Percentiles rank a stretch among this genome's conserved stretches.
phyloP scores from a whole-genome alignment of 2,888 invertebrate species.

The Boloria euphrosyne region DNA sequence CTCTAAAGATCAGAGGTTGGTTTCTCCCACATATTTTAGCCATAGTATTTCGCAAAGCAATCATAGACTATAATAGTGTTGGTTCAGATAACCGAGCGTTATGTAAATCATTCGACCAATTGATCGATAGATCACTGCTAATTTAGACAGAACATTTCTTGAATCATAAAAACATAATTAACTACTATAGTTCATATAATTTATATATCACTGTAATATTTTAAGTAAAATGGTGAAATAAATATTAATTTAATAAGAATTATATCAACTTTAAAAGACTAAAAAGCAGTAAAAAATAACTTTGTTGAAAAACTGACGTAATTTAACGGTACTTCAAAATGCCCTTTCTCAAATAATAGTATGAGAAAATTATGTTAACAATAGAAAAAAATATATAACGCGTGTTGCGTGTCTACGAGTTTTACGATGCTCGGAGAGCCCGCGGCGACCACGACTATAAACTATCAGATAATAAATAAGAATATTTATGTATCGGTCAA shows the following conservation, averaged over 20 bases:
- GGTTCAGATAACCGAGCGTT: constrained; percentile 31
- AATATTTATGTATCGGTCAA: constrained; percentile 35
- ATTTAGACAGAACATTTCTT: background rate
- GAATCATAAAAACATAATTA: background rate
- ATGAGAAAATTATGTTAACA: constrained; percentile 20
- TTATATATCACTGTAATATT: no score
- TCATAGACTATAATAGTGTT: constrained; percentile 34
- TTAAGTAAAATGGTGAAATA: no score
- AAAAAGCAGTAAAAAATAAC: no score
- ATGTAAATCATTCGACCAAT: constrained; percentile 32
- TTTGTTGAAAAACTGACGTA: background rate
- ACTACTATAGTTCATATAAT: no score
- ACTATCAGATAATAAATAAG: constrained; percentile 33
- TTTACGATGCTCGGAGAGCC: constrained; percentile 30
- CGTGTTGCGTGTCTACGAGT: constrained; percentile 32
- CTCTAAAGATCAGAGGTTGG: constrained; percentile 8
- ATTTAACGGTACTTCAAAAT: background rate
- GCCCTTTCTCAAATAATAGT: constrained; percentile 17
- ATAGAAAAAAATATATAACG: constrained; percentile 13
- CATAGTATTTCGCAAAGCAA: constrained; percentile 40
- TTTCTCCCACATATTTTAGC: constrained; percentile 39
- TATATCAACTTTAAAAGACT: no score
- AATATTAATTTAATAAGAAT: no score
- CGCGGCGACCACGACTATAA: constrained; percentile 36
- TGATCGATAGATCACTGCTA: constrained; percentile 11